Base-by-base conservation (phyloP, 2,888 invertebrate genomes). In the Agonum fuliginosum region DNA sequence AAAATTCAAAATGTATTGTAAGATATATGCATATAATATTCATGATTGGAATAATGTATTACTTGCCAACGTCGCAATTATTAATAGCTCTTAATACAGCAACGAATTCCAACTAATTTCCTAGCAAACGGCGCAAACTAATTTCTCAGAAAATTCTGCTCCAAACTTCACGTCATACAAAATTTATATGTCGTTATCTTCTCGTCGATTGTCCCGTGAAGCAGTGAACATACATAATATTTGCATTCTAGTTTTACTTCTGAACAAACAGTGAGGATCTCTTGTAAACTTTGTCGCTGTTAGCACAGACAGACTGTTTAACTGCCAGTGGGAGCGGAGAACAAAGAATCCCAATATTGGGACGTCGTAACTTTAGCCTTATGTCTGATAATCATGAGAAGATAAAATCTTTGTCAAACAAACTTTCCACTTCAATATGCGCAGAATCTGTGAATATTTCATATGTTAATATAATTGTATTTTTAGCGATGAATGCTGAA, bases 211-310 rank as follows among this genome's bases (percentile, higher is more conserved):
- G 54, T 54, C 22, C 54, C 54, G 12, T 37, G 37, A 37, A 37
- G 8, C 37, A 37, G 37, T 3, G 37, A 54, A 54, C 54, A 54
- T 24, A 62, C 17, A 62, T 62, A 58, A 58, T 58, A 62, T 62
- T 62, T 62, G 34, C 58, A 62, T 27, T 62, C 34, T 62, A 62
- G 58, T 62, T 62, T 62, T 62, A 14, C 17, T 30, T 62, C 58
- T 22, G 54, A 54, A n/a, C 30, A 62, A 62, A 30, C 58, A 62
- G 27, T 27, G 30, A 62, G 34, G 17, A 30, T 62, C 58, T 62
- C 58, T 27, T 30, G 58, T 30, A 62, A 62, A 62, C 58, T 34
- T 62, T 12, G 17, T 3, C 30, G 17, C 27, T 62, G 58, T 27
- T 34, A 54, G 48, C 19, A 20, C 48, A 6, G 48, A 8, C 48